Percentiles rank a stretch among this genome's conserved stretches.
Evolutionary conservation across 1,140 invertebrate genomes (phyloP).

Genomic region (Achroia grisella): DNA sequence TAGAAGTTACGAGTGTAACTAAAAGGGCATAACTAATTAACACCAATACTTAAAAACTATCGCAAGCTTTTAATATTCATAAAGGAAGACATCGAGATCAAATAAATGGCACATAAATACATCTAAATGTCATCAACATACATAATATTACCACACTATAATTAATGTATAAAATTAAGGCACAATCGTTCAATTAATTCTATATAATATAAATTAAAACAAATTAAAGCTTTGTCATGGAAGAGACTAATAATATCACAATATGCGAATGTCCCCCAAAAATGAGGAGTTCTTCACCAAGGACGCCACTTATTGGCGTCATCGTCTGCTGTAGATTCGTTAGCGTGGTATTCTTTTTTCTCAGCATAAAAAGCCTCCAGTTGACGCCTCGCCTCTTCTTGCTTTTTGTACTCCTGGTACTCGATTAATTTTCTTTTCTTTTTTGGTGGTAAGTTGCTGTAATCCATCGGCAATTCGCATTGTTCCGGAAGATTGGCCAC

Average conservation of each 20-base stretch:
- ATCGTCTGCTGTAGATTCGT: constrained; percentile 41
- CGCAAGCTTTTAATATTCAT: constrained; percentile 11
- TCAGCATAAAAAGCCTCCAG: constrained; percentile 56
- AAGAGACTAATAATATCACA: constrained; percentile 66
- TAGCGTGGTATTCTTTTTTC: constrained; percentile 38
- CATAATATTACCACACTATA: not conserved
- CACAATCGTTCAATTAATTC: constrained; percentile 12
- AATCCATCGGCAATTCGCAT: constrained; percentile 65
- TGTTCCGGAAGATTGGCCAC: constrained; percentile 50
- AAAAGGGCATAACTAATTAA: not conserved
- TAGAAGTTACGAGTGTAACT: not conserved
- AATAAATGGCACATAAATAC: constrained; percentile 54
- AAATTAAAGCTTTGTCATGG: constrained; percentile 70
- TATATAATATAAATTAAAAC: constrained; percentile 45
- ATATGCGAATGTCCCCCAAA: constrained; percentile 16
- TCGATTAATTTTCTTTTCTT: constrained; percentile 70
- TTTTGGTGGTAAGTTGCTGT: constrained; percentile 67
- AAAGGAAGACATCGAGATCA: constrained; percentile 62
- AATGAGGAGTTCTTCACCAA: constrained; percentile 29
- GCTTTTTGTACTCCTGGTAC: constrained; percentile 69
- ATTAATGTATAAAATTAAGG: constrained; percentile 2
- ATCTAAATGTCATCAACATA: constrained; percentile 8
- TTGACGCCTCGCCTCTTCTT: constrained; percentile 56
- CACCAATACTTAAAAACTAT: constrained; percentile 12
- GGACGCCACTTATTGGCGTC: constrained; percentile 55